phyloP scores from a whole-genome alignment of 2,888 invertebrate species.

The Miltochrista miniata region DNA sequence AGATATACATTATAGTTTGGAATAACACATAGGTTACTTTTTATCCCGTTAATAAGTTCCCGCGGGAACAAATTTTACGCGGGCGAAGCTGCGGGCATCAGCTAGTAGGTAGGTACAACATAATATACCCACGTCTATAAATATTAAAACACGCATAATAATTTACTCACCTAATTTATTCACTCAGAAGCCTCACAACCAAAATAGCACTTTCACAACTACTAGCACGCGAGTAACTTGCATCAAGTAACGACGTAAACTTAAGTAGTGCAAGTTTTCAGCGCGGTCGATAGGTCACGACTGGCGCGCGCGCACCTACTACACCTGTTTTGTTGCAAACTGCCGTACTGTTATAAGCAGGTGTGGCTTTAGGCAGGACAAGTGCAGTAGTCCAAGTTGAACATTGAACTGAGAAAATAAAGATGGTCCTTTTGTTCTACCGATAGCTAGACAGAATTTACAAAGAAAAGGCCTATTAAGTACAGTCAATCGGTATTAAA shows the following conservation, averaged over 20 bases:
- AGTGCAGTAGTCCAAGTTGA: slow-evolving; percentile 3
- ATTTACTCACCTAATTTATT: slow-evolving; percentile 7
- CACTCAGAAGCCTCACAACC: not conserved
- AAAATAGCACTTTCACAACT: slow-evolving; percentile 4
- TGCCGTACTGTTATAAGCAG: not conserved
- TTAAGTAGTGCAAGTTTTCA: slow-evolving; percentile 7
- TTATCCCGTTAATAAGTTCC: too few species aligned
- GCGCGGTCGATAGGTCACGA: slow-evolving; percentile 17
- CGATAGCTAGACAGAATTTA: too few species aligned
- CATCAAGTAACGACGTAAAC: slow-evolving; percentile 6
- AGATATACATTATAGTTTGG: too few species aligned
- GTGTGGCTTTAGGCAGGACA: not conserved
- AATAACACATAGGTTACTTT: too few species aligned
- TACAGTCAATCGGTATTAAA: too few species aligned
- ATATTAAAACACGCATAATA: too few species aligned
- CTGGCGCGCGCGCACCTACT: slow-evolving; percentile 26
- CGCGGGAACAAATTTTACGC: too few species aligned
- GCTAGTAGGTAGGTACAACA: too few species aligned
- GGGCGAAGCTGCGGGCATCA: too few species aligned
- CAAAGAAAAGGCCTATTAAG: too few species aligned
- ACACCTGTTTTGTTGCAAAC: slow-evolving; percentile 25
- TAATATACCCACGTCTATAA: too few species aligned
- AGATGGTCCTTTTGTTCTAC: too few species aligned
- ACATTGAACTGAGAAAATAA: not conserved
- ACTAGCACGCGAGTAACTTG: not conserved